phyloP scores from a whole-genome alignment of 2,113 vertebrate genomes.

The Alligator sinensis region DNA sequence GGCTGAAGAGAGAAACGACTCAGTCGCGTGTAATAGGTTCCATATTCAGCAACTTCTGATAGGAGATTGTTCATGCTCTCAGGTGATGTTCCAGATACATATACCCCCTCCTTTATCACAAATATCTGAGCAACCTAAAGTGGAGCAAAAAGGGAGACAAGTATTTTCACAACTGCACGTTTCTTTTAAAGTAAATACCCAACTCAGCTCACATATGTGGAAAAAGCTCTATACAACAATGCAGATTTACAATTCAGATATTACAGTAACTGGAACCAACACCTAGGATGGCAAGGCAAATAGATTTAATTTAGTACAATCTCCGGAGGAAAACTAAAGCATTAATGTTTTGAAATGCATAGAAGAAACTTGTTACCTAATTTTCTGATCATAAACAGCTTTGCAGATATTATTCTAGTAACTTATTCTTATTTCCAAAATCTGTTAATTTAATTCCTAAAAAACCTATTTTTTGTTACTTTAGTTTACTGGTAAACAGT shows the following conservation, averaged over 20 bases:
- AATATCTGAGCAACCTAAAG: constrained; percentile 87
- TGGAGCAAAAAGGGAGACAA: not conserved
- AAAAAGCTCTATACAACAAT: not conserved
- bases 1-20: constrained; percentile 92
- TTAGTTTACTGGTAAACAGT: not conserved
- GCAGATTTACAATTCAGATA: not conserved
- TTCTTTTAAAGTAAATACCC: not conserved
- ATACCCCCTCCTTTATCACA: constrained; percentile 87
- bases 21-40: constrained; percentile 91
- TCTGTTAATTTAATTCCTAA: not conserved
- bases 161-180: not conserved
- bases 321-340: not conserved
- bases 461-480: not conserved
- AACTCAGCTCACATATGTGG: not conserved
- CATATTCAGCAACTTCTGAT: constrained; percentile 89
- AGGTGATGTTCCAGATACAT: constrained; percentile 91
- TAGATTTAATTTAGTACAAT: not conserved
- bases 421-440: not conserved
- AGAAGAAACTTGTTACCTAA: not conserved
- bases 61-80: constrained; percentile 91
- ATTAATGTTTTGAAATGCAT: not conserved
- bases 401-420: not conserved
- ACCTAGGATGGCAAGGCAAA: not conserved
- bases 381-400: not conserved
- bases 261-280: not conserved